Evolutionary conservation across 2,888 invertebrate species (phyloP).

Genomic region (Sarcophaga rosellei): DNA sequence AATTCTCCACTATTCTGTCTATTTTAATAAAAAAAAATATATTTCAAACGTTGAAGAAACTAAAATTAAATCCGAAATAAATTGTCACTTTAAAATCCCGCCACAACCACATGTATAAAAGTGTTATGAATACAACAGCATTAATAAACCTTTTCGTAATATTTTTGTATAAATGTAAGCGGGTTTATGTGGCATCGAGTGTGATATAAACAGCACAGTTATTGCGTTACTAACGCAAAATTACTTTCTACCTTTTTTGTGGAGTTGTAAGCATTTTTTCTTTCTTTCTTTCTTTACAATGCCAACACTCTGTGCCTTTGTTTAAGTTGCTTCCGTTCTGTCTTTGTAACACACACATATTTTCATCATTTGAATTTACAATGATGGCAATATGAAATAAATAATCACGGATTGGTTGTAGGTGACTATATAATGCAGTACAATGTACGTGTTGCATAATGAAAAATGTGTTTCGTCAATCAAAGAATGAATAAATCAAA

Average conservation of each 20-base stretch:
- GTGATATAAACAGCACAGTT: neutral
- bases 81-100: constrained; percentile 17
- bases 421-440: too few relatives aligned
- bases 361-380: neutral
- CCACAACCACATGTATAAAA: neutral
- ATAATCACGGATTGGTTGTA: neutral
- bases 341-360: neutral
- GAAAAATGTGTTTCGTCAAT: too few relatives aligned
- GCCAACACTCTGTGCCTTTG: neutral
- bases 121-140: constrained; percentile 26
- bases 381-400: neutral
- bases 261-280: neutral
- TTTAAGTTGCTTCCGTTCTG: neutral
- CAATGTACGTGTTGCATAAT: too few relatives aligned
- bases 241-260: constrained; percentile 31
- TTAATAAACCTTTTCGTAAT: constrained; percentile 19
- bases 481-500: too few relatives aligned
- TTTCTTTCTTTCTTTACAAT: neutral
- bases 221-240: constrained; percentile 38
- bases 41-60: neutral
- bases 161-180: too few relatives aligned
- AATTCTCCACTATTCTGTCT: neutral
- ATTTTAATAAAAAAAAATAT: neutral
- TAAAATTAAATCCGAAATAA: constrained; percentile 10
- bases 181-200: neutral